Evolutionary conservation across 2,113 vertebrate species (phyloP).

Genomic region (Antechinus flavipes): DNA sequence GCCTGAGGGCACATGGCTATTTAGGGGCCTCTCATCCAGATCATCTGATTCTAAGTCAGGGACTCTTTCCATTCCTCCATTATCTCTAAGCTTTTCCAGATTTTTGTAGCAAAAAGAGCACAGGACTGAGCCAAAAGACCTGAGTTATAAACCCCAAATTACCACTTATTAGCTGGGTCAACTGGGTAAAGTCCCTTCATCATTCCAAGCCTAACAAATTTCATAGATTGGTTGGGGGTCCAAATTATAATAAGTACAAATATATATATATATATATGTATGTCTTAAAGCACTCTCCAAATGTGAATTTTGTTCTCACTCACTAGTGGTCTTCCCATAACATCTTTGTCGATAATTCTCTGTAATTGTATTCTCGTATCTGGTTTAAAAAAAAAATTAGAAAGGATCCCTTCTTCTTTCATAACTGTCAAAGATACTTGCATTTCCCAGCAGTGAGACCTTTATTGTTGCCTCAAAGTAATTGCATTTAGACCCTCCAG

Average conservation of each 20-base stretch:
- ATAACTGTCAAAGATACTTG: background rate
- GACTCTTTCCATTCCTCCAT: background rate
- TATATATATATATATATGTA: no score
- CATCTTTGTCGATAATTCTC: background rate
- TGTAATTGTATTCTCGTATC: background rate
- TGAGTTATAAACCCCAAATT: background rate
- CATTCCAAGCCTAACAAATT: background rate
- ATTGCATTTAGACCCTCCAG: background rate
- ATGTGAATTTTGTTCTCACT: background rate
- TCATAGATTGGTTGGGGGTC: background rate
- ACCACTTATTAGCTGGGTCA: background rate
- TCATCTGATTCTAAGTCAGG: background rate
- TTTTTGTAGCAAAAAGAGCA: background rate
- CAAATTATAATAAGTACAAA: background rate
- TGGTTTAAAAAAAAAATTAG: background rate
- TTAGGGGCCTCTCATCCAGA: background rate
- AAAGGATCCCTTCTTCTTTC: background rate
- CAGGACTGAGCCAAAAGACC: background rate
- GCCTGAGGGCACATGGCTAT: background rate
- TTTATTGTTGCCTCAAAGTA: background rate
- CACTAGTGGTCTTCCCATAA: background rate
- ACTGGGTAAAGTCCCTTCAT: background rate
- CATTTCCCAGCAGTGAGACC: background rate
- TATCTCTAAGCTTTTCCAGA: background rate
- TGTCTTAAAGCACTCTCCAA: background rate